Base-by-base conservation (phyloP, 2,888 invertebrate species). In the Rhagium mordax region DNA sequence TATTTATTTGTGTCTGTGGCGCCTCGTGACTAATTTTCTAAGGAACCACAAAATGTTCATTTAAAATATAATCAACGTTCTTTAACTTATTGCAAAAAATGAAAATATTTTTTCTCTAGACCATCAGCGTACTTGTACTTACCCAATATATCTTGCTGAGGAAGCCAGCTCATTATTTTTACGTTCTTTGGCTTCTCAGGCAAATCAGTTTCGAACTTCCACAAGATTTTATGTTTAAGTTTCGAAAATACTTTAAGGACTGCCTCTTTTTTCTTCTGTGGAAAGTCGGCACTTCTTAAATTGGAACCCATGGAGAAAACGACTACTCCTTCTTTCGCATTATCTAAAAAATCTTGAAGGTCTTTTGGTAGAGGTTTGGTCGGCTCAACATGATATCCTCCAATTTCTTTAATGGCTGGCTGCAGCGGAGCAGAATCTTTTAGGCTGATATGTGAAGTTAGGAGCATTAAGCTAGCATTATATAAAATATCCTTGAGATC, bases 281-380 rank as follows among this genome's bases (percentile, higher is more conserved):
- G 89, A 69, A 94, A 84, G 75, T 91, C 88, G 6, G 89, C 86
- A 73, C 90, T 91, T 71, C 89, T 88, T 0, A 92, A 87, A 77
- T 91, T 90, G 0, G 92, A 91, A 0, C 93, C 93, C 82, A 93
- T 89, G 78, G 90, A 91, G 76, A 92, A 89, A 70, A 91, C 90
- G 0, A 92, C 86, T 0, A 89, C 90, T 0, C 92, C 92, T 59
- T 91, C 78, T 67, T 85, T 87, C 0, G 91, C 88, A 15, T 86
- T 85, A 77, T 92, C 91, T 70, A 92, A 81, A 68, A 89, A 86
- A 13, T 87, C 84, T 84, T 91, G 87, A 0, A 92, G 81, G 79
- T 91, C 90, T 72, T 79, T 72, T 0, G 86, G 85, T 20, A 86
- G 65, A 18, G 76, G 67, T 75, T 85, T 82, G 1, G 84, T 77